phyloP scores from a whole-genome alignment of 1,140 invertebrate genomes.

The Anagrus nilaparvatae region DNA sequence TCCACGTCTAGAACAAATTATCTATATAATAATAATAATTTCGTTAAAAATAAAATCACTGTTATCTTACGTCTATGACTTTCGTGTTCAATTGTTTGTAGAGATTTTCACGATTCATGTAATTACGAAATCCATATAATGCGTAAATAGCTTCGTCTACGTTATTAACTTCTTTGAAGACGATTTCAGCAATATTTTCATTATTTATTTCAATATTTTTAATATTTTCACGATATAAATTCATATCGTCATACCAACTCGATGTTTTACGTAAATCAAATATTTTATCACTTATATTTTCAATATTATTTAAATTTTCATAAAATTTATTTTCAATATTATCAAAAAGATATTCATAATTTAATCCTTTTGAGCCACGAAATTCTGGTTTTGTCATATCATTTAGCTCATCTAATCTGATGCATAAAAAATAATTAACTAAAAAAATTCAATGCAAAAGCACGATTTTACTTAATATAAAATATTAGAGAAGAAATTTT shows the following conservation, averaged over 20 bases:
- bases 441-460: no score
- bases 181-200: slow-evolving; percentile 57
- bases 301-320: slow-evolving; percentile 50
- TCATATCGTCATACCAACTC: slow-evolving; percentile 56
- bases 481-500: no score
- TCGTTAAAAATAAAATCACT: no score
- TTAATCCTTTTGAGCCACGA: slow-evolving; percentile 53
- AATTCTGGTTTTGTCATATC: slow-evolving; percentile 45
- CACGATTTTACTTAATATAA: no score
- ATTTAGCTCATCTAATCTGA: slow-evolving; percentile 12
- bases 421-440: slow-evolving; percentile 8
- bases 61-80: slow-evolving; percentile 43
- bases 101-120: slow-evolving; percentile 36
- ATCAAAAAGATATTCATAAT: slow-evolving; percentile 59
- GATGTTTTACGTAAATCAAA: slow-evolving; percentile 6
- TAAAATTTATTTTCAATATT: slow-evolving; percentile 67
- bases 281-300: slow-evolving; percentile 44
- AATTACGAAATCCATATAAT: slow-evolving; percentile 16
- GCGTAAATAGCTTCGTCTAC: slow-evolving; percentile 27
- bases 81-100: slow-evolving; percentile 51
- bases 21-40: no score
- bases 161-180: slow-evolving; percentile 57
- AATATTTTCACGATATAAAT: slow-evolving; percentile 52
- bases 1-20: slow-evolving; percentile 55
- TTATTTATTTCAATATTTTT: slow-evolving; percentile 59